These are phyloP conservation scores for Trichogramma dendrolimi DNA, from an alignment of 2,888 invertebrate genomes.

Conservation along the genomic window DNA sequence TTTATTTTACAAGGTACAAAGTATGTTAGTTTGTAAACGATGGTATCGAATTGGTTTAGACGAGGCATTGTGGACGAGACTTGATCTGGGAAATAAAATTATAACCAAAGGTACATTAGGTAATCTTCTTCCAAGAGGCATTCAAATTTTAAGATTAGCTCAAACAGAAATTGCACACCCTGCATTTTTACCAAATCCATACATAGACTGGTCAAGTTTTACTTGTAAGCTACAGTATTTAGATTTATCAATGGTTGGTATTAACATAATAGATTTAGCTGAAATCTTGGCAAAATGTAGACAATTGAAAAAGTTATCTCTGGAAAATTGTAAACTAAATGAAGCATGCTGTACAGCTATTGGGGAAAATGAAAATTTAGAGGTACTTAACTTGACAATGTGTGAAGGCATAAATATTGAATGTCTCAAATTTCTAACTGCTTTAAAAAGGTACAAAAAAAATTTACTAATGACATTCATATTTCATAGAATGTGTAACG, in stretches of 20 bases:
- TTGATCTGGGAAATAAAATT: constrained; percentile 73
- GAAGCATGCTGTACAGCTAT: constrained; percentile 65
- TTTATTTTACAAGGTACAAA: background rate
- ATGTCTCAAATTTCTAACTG: constrained; percentile 62
- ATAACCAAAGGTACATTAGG: constrained; percentile 68
- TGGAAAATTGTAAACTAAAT: constrained; percentile 72
- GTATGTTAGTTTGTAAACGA: constrained; percentile 58
- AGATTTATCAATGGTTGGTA: constrained; percentile 77
- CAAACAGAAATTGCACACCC: constrained; percentile 70
- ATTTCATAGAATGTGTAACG: too few relatives aligned
- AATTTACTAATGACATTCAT: background rate
- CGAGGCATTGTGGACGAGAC: constrained; percentile 79
- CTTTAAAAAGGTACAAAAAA: constrained; percentile 48
- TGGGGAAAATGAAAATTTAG: constrained; percentile 64
- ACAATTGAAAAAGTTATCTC: constrained; percentile 73
- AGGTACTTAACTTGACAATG: constrained; percentile 82
- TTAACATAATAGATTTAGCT: constrained; percentile 60
- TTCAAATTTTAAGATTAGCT: constrained; percentile 72
- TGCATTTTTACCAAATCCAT: constrained; percentile 51
- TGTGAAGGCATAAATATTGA: constrained; percentile 65
- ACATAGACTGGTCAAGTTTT: constrained; percentile 49
- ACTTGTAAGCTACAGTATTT: constrained; percentile 70
- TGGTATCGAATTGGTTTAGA: constrained; percentile 78
- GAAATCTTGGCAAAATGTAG: constrained; percentile 64
- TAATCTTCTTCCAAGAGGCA: constrained; percentile 71